Conservation (phyloP, 30 jellyfish, hydroid and myxozoan genomes). For the Chironex yamaguchii region DNA sequence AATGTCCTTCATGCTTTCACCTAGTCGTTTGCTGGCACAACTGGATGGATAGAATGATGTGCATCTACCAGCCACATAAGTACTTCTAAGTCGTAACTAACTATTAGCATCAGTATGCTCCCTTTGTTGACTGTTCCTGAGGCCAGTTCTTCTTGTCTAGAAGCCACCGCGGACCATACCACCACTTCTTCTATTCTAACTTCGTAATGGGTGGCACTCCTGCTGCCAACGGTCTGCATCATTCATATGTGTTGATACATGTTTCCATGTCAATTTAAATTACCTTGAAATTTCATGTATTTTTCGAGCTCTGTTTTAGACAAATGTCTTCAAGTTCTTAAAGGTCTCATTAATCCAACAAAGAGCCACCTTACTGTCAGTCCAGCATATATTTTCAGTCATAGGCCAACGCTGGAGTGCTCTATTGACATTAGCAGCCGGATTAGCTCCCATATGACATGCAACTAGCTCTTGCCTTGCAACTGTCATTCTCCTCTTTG, state of each 20-base stretch:
- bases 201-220: no score
- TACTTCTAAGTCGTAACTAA: no score
- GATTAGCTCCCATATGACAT: slow-evolving; percentile 57
- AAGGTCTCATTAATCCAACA: slow-evolving; percentile 20
- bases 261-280: not conserved
- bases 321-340: slow-evolving; percentile 42
- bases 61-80: no score
- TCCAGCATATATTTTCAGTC: slow-evolving; percentile 27
- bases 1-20: no score
- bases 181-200: no score
- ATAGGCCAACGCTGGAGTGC: slow-evolving; percentile 55
- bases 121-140: no score
- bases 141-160: no score
- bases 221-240: no score
- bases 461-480: slow-evolving; percentile 66
- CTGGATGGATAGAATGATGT: no score
- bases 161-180: no score
- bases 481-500: slow-evolving; percentile 44
- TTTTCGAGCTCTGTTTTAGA: slow-evolving; percentile 17
- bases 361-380: slow-evolving; percentile 40
- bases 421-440: slow-evolving; percentile 37
- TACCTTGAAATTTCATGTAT: slow-evolving; percentile 18
- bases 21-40: no score
- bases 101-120: no score
- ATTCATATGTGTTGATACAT: not conserved